phyloP scores from a whole-genome alignment of 2,888 invertebrate species.

The Dendrolimus pini region DNA sequence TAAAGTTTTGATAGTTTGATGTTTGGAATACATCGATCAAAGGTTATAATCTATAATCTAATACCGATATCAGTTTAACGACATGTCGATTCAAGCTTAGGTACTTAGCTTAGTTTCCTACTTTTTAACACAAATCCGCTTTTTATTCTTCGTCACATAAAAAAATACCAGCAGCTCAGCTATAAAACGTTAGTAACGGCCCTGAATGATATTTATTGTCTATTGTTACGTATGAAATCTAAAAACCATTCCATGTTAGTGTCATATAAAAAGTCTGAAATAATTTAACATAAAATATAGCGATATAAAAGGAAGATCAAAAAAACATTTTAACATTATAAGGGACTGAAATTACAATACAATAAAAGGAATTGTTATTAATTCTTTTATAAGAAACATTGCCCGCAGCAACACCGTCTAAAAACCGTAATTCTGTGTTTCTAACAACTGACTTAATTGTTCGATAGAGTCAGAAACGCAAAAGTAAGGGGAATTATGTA shows the following conservation, averaged over 20 bases:
- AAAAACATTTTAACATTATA: not conserved
- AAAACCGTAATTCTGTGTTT: conserved; percentile 6
- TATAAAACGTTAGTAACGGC: not conserved
- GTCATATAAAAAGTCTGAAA: conserved; percentile 15
- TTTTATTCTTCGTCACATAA: not conserved
- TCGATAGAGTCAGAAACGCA: conserved; percentile 13
- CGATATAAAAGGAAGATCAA: conserved; percentile 12
- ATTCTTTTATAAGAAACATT: conserved; percentile 14
- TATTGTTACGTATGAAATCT: conserved; percentile 10
- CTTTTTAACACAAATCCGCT: not conserved
- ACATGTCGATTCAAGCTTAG: too few relatives aligned
- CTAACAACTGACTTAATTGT: conserved; percentile 16
- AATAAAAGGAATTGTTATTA: conserved; percentile 14
- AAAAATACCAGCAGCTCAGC: not conserved
- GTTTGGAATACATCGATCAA: too few relatives aligned
- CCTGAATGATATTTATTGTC: conserved; percentile 10
- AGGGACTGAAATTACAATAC: conserved; percentile 10
- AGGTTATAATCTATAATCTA: too few relatives aligned
- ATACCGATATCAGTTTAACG: too few relatives aligned
- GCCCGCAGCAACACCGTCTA: conserved; percentile 7
- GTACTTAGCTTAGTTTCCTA: too few relatives aligned
- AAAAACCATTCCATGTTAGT: conserved; percentile 9
- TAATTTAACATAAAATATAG: conserved; percentile 18
- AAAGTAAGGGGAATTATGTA: conserved; percentile 1
- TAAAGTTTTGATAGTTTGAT: too few relatives aligned